A percentile compares a stretch with the other conserved stretches of the same genome.
phyloP scores from a whole-genome alignment of 92 coral and sea anemone species.

The Umimayanthus chanpuru region DNA sequence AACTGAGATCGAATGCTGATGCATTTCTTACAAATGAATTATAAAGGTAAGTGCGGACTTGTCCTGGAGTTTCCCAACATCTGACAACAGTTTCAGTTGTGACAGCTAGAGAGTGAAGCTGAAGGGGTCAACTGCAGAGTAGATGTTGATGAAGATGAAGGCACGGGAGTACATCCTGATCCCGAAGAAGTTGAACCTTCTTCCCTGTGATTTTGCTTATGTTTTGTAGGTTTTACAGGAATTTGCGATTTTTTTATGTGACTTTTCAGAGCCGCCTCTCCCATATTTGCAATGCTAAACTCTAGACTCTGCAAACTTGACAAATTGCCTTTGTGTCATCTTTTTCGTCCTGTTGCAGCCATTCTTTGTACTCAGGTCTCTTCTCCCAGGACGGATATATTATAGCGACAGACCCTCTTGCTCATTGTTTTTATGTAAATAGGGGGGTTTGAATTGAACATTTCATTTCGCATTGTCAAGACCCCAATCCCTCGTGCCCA shows the following conservation, averaged over 20 bases:
- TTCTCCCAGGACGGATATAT: slow-evolving; percentile 37
- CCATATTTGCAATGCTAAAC: too few species aligned
- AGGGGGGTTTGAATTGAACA: slow-evolving; percentile 28
- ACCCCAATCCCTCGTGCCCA: too few species aligned
- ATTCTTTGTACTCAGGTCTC: not conserved
- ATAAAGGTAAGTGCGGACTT: not conserved
- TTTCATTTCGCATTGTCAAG: slow-evolving; percentile 2
- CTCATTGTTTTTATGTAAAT: slow-evolving; percentile 31
- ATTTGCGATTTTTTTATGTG: not conserved
- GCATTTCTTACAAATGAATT: too few species aligned
- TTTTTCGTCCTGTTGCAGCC: too few species aligned
- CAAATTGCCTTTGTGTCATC: too few species aligned
- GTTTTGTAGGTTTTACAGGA: slow-evolving; percentile 30
- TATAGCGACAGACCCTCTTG: slow-evolving; percentile 32
- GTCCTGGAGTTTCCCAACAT: not conserved
- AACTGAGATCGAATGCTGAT: too few species aligned
- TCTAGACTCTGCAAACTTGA: too few species aligned
- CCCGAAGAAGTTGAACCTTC: slow-evolving; percentile 20
- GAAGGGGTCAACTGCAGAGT: slow-evolving; percentile 30
- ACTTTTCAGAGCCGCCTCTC: too few species aligned
- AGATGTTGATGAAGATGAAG: slow-evolving; percentile 24
- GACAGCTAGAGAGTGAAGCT: slow-evolving; percentile 28
- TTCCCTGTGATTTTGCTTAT: slow-evolving; percentile 37
- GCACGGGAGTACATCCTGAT: too few species aligned
- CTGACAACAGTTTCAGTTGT: slow-evolving; percentile 20